A percentile compares a stretch with the other conserved stretches of the same genome.
phyloP scores from a whole-genome alignment of 1,140 invertebrate species.

The Lepidotrigona ventralis region DNA sequence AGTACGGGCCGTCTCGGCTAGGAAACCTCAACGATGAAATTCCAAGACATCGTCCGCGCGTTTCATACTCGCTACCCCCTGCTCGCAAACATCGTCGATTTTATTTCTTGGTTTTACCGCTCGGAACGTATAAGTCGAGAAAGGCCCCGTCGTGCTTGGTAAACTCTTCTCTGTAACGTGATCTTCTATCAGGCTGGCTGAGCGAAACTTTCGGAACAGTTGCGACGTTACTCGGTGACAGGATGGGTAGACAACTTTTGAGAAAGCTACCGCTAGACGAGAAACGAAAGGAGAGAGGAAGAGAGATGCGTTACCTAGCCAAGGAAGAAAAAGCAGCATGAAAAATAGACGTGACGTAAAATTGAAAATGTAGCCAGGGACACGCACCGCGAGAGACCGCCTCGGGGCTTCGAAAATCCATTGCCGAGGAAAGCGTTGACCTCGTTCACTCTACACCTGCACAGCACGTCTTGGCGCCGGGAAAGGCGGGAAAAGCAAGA shows the following conservation, averaged over 20 bases:
- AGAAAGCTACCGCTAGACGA: neutral
- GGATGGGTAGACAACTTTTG: neutral
- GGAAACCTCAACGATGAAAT: slow-evolving; percentile 30
- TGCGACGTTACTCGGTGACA: slow-evolving; percentile 10
- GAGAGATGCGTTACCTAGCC: neutral
- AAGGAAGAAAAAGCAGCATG: slow-evolving; percentile 25
- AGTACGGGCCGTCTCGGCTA: neutral
- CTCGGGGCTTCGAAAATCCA: slow-evolving; percentile 36
- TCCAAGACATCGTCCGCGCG: slow-evolving; percentile 12
- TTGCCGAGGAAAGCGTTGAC: slow-evolving; percentile 56
- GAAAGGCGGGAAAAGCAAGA: slow-evolving; percentile 1
- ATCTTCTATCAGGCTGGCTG: slow-evolving; percentile 23
- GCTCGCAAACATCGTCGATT: slow-evolving; percentile 16
- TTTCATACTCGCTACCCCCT: neutral
- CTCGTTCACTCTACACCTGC: neutral
- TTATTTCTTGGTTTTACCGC: slow-evolving; percentile 37
- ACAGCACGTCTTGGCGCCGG: neutral
- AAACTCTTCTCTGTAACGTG: slow-evolving; percentile 11
- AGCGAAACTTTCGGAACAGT: slow-evolving; percentile 48
- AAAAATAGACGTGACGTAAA: slow-evolving; percentile 63
- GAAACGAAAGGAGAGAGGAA: neutral
- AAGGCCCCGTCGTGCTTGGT: neutral
- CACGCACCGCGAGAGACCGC: slow-evolving; percentile 26
- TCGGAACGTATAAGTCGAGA: slow-evolving; percentile 12
- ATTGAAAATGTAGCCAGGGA: slow-evolving; percentile 65